Base-by-base conservation (phyloP, 35 echinoderm and acorn worm species). In the Eucidaris tribuloides region DNA sequence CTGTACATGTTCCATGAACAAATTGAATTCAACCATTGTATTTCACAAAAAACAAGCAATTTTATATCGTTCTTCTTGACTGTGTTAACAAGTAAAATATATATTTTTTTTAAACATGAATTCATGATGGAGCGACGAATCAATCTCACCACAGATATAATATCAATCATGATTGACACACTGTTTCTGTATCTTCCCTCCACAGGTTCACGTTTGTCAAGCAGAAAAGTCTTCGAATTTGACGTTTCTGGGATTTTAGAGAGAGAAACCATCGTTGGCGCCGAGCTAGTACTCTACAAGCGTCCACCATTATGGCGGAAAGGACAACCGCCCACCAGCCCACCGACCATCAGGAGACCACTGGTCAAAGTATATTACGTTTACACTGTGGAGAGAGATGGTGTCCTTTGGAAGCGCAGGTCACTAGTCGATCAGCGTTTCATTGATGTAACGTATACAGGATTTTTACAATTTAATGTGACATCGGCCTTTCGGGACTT, bases 271-370 rank as follows among this genome's bases (percentile, higher is more conserved):
- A 60, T 90, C 22, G 35, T 90, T 9, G 44, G 81, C 0, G 88
- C 88, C n/a, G 88, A 90, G 57, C 38, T 90, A 11, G 81, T 71
- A 9, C 62, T 90, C 55, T 90, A 78, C 81, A 90, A 90, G 58
- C 46, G 61, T 34, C 66, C 55, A 46, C 33, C 80, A 3, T 46
- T 31, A 64, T n/a, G 7, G 17, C 34, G 15, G 7, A 15, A 50
- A 39, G 62, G 6, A n/a, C 25, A 33, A n/a, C 59, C 68, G n/a
- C 29, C 40, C 19, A 78, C 78, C n/a, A n/a, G n/a, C 7, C 2
- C 30, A 38, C 34, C 23, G 18, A 58, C 65, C 45, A 45, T 45
- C 11, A 58, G 65, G 49, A 14, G 70, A 15, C 43, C 76, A 0
- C 37, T 65, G 1, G 59, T 80, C 29, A 63, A 80, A 44, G 61